These are phyloP conservation scores for Bombus pascuorum DNA, from an alignment of 1,140 invertebrate species.

Conservation along the genomic window DNA sequence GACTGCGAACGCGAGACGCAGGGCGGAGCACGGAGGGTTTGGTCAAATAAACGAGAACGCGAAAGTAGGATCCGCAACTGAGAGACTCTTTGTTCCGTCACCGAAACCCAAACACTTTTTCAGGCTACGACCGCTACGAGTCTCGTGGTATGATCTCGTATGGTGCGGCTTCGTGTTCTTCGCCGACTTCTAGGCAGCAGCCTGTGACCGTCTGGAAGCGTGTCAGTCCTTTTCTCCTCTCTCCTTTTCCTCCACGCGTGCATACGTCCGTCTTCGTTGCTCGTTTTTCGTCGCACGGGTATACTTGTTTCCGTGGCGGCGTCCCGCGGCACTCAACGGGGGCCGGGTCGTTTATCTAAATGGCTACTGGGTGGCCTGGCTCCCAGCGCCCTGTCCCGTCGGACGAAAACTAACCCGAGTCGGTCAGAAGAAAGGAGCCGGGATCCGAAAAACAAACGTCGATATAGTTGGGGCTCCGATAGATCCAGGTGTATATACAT, in stretches of 20 bases:
- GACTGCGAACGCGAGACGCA: background rate
- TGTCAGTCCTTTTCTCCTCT: constrained; percentile 21
- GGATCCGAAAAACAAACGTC: constrained; percentile 60
- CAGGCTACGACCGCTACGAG: constrained; percentile 19
- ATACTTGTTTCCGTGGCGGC: constrained; percentile 34
- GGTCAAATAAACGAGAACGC: constrained; percentile 51
- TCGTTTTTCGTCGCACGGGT: background rate
- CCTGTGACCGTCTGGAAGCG: constrained; percentile 7
- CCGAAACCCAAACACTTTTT: constrained; percentile 72
- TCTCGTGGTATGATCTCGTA: constrained; percentile 40
- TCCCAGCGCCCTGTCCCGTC: constrained; percentile 60
- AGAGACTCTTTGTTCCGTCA: constrained; percentile 72
- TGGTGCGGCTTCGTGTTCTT: constrained; percentile 8
- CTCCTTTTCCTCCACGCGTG: constrained; percentile 16
- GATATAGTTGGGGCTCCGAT: constrained; percentile 14
- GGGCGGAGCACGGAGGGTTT: background rate
- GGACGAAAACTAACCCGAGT: constrained; percentile 76
- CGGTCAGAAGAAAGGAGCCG: constrained; percentile 58
- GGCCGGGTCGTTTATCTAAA: constrained; percentile 81
- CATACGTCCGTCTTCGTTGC: constrained; percentile 33
- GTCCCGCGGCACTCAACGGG: constrained; percentile 75
- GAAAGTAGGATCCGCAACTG: constrained; percentile 49
- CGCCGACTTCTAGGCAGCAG: background rate
- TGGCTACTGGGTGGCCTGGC: constrained; percentile 82
- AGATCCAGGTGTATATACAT: constrained; percentile 28